phyloP scores from a whole-genome alignment of 1,140 invertebrate species.

The Odontomachus brunneus region DNA sequence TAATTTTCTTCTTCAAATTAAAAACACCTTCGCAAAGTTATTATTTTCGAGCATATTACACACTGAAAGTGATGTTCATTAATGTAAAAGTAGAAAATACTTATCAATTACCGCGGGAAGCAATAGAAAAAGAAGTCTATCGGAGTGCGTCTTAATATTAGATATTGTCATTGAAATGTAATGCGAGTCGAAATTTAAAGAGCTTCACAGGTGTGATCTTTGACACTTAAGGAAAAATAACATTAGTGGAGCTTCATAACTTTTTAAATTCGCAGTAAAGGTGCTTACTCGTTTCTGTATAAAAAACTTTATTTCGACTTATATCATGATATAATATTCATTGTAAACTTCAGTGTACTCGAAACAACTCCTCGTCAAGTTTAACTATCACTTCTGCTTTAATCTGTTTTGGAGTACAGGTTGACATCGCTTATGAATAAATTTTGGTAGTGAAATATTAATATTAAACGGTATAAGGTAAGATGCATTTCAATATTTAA shows the following conservation, averaged over 20 bases:
- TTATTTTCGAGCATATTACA: not conserved
- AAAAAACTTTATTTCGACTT: not conserved
- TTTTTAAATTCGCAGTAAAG: not conserved
- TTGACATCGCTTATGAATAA: not conserved
- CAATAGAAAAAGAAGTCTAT: not conserved
- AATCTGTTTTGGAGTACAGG: conserved; percentile 12
- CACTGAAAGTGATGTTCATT: not conserved
- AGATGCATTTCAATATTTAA: conserved; percentile 37
- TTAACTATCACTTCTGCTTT: not conserved
- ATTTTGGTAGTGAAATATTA: conserved; percentile 35
- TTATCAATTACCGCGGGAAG: not conserved
- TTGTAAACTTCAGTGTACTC: not conserved
- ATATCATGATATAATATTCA: not conserved
- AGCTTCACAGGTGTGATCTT: not conserved
- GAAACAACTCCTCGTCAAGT: not conserved
- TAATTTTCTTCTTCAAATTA: not conserved
- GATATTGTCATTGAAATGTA: not conserved
- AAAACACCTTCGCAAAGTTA: not conserved
- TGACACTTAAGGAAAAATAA: not conserved
- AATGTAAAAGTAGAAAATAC: too few relatives aligned
- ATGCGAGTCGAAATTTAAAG: not conserved
- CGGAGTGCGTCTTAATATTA: not conserved
- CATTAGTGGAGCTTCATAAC: not conserved
- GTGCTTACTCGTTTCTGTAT: not conserved
- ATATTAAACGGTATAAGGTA: conserved; percentile 7